Evolutionary conservation across 2,888 invertebrate genomes (phyloP).

Genomic region (Hyles lineata): DNA sequence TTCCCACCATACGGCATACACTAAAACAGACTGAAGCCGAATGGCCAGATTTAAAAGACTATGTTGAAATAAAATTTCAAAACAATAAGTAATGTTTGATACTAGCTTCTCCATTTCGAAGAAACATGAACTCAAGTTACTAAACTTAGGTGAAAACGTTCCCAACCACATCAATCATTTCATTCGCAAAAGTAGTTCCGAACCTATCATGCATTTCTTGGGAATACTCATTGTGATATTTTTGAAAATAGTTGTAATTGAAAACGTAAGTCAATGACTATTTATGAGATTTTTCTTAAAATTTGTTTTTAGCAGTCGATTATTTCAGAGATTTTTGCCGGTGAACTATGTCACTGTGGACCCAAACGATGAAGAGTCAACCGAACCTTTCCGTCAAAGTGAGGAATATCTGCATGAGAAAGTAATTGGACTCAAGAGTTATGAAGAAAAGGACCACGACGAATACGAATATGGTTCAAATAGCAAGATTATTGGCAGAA

Average conservation of each 20-base stretch:
- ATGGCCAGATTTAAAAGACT: conserved; percentile 31
- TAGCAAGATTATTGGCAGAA: conserved; percentile 40
- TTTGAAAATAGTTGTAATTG: conserved; percentile 48
- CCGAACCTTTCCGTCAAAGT: conserved; percentile 40
- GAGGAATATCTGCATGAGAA: conserved; percentile 46
- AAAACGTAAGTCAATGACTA: conserved; percentile 56
- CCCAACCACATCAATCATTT: conserved; percentile 45
- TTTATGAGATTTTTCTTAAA: neutral
- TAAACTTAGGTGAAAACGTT: conserved; percentile 51
- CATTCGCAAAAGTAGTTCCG: conserved; percentile 43
- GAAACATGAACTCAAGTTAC: conserved; percentile 57
- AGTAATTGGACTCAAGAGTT: conserved; percentile 47
- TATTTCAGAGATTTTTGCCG: conserved; percentile 59
- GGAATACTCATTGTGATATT: conserved; percentile 51
- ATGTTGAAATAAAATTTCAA: conserved; percentile 46
- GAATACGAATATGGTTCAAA: conserved; percentile 47
- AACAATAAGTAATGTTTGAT: conserved; percentile 58
- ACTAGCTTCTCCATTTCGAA: conserved; percentile 54
- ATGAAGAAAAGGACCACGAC: conserved; percentile 49
- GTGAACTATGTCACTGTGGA: conserved; percentile 49
- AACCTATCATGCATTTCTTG: conserved; percentile 57
- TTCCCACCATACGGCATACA: neutral
- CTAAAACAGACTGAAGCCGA: neutral
- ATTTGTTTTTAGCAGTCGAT: neutral
- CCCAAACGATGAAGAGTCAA: conserved; percentile 41